Evolutionary conservation across 2,797 vertebrate genomes (phyloP), one percentile per base, ranked within the genome.

Genomic region (Neostethus bicornis): DNA sequence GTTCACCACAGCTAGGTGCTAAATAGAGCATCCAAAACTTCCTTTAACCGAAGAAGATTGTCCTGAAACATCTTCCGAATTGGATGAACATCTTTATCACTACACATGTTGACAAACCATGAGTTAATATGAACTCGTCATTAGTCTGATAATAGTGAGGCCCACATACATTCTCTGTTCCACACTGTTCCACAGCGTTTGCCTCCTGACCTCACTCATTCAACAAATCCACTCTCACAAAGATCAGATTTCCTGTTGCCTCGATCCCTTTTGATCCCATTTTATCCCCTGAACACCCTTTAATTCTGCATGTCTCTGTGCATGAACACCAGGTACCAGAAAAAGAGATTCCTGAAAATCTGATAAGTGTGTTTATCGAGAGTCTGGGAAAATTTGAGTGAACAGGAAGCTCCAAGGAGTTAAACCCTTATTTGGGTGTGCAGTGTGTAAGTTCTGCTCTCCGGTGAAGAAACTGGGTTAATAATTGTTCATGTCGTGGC

Each of bases 351-450:
- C n/a, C 7, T 3, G n/a, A 5, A 3, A 43, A 52, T 21, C 19
- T 12, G 1, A 26, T n/a, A 11, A 2, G 43, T 6, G 1, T 2
- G 7, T 42, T 54, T 7, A 39, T 46, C 17, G 44, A 24, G 1
- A 37, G 1, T 2, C 0, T 9, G n/a, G n/a, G 17, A 23, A 32
- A 49, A 41, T 7, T n/a, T 4, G 8, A 25, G 55, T 62, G 55
- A 42, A 39, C 54, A 58, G 69, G 60, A 79, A 62, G 65, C 70
- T 48, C 19, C 12, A 60, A 61, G 60, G 67, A 60, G 52, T 63
- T 1, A 2, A 3, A 17, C 37, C 43, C 43, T 34, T 21, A 0
- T 1, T 13, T 14, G 65, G 55, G 64, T 50, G 68, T 55, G 31
- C 46, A 12, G 7, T 17, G 7, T 39, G 26, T 24, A 50, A 7